Evolutionary conservation across 2,113 vertebrate genomes (phyloP).

Genomic region (Fukomys damarensis): DNA sequence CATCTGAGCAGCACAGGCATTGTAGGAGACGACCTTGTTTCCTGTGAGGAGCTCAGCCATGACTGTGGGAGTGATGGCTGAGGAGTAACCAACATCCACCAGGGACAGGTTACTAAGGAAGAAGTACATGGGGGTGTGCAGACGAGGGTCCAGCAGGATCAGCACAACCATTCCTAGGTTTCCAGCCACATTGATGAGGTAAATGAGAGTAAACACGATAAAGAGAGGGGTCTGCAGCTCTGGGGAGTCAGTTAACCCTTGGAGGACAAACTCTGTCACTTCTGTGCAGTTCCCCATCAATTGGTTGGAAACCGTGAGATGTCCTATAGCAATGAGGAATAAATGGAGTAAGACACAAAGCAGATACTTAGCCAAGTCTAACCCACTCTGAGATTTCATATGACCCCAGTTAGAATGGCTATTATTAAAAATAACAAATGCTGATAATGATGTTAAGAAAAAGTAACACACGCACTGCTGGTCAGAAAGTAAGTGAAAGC

Average conservation of each 20-base stretch:
- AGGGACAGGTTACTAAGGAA: neutral
- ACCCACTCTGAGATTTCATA: neutral
- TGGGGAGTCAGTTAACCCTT: neutral
- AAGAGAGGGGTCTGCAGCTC: neutral
- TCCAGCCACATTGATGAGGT: constrained; percentile 23
- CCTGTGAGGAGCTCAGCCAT: neutral
- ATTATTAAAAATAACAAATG: neutral
- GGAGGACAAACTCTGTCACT: constrained; percentile 34
- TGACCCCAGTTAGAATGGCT: neutral
- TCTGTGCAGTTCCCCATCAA: constrained; percentile 51
- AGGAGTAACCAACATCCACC: neutral
- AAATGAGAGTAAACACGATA: neutral
- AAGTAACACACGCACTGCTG: neutral
- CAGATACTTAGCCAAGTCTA: neutral
- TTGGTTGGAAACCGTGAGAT: neutral
- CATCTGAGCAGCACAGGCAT: neutral
- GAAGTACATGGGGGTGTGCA: neutral
- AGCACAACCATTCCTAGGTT: constrained; percentile 15
- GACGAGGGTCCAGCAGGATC: neutral
- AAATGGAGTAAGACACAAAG: neutral
- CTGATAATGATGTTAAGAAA: neutral
- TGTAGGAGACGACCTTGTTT: neutral
- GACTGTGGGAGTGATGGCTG: neutral
- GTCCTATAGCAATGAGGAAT: neutral
- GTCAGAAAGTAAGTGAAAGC: neutral